These are phyloP conservation scores for Enteromius radiatus DNA, from an alignment of 2,797 vertebrate genomes.

Conservation along the genomic window DNA sequence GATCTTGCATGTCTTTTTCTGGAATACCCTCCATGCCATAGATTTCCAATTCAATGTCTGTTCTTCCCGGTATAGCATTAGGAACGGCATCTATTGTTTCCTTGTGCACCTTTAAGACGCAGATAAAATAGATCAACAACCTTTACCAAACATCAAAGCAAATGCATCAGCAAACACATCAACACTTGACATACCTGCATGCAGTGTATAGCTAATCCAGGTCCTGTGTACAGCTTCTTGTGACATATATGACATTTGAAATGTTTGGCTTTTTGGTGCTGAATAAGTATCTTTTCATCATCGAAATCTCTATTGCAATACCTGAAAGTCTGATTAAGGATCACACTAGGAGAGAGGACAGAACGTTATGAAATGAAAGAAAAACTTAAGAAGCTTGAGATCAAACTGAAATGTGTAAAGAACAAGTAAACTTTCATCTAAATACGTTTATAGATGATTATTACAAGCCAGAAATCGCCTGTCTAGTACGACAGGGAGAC, in stretches of 20 bases:
- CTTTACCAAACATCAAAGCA: not conserved
- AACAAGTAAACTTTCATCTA: not conserved
- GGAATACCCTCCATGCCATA: constrained; percentile 99
- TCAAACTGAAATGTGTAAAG: not conserved
- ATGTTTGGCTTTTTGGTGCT: constrained; percentile 99
- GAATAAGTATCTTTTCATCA: constrained; percentile 98
- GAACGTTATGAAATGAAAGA: too few relatives aligned
- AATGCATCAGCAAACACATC: not conserved
- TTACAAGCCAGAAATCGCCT: not conserved
- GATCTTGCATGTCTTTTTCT: constrained; percentile 98
- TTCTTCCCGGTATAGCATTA: constrained; percentile 97
- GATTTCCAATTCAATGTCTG: constrained; percentile 97
- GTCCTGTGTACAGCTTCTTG: constrained; percentile 97
- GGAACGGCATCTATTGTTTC: constrained; percentile 98
- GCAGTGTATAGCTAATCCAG: constrained; percentile 97
- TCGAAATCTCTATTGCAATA: constrained; percentile 99
- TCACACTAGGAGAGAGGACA: not conserved
- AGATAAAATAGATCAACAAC: not conserved
- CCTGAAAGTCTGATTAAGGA: constrained; percentile 76
- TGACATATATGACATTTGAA: constrained; percentile 99
- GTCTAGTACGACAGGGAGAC: not conserved
- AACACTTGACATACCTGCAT: constrained; percentile 87
- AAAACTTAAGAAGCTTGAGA: not conserved
- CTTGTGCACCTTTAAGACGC: constrained; percentile 89
- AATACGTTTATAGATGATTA: not conserved